Conservation (phyloP, 2,797 vertebrate species). For the Oreonectes daqikongensis region DNA sequence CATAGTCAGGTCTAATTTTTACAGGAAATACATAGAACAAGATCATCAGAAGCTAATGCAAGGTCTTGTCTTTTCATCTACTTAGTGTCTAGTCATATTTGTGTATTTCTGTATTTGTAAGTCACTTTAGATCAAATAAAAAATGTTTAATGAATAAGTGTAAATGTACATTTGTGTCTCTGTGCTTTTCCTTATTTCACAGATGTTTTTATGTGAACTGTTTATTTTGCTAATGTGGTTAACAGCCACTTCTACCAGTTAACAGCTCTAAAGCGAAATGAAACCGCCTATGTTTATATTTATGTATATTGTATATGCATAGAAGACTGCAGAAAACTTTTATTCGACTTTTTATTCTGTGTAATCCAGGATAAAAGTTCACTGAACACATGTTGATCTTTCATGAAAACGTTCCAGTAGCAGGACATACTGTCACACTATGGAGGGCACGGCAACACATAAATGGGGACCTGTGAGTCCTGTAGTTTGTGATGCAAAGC, state of each 20-base stretch:
- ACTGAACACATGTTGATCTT: not conserved
- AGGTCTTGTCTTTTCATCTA: conserved; percentile 7
- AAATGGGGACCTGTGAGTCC: no score
- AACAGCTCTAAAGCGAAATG: not conserved
- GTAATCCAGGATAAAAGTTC: not conserved
- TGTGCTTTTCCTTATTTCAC: not conserved
- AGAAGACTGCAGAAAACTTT: not conserved
- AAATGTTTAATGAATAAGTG: no score
- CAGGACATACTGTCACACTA: no score
- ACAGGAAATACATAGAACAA: conserved; percentile 2
- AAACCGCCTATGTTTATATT: not conserved
- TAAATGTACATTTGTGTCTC: not conserved
- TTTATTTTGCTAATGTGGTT: conserved; percentile 11
- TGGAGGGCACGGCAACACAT: no score
- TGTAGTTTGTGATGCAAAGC: no score
- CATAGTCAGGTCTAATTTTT: conserved; percentile 19
- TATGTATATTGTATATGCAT: not conserved
- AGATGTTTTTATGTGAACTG: not conserved
- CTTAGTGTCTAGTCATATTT: not conserved
- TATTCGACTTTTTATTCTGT: no score
- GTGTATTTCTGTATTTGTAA: not conserved
- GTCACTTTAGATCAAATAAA: no score
- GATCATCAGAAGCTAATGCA: conserved; percentile 3
- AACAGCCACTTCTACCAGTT: not conserved
- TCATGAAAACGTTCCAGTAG: no score